These are phyloP conservation scores for Cotesia vestalis DNA, from an alignment of 1,140 invertebrate species.

Conservation along the genomic window DNA sequence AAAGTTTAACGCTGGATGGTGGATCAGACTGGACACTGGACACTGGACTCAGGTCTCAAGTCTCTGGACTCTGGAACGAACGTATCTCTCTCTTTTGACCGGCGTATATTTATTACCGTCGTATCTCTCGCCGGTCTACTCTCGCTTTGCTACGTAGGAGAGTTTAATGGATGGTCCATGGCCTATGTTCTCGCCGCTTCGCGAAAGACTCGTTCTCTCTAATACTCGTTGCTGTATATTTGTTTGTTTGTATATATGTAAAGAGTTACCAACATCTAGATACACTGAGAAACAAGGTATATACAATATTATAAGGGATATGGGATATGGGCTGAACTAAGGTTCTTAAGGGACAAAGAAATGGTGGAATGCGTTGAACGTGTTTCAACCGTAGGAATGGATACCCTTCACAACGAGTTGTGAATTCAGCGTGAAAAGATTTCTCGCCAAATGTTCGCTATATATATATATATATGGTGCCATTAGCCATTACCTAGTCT, in stretches of 20 bases:
- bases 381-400: conserved; percentile 45
- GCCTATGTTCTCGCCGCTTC: conserved; percentile 62
- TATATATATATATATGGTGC: background rate
- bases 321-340: background rate
- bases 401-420: conserved; percentile 3
- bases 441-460: conserved; percentile 5
- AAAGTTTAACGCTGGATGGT: too few relatives aligned
- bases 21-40: too few relatives aligned
- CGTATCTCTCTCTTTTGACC: conserved; percentile 55
- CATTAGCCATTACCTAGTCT: conserved; percentile 79
- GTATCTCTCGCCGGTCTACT: conserved; percentile 53
- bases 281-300: conserved; percentile 4
- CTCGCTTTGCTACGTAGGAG: conserved; percentile 43
- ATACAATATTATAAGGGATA: background rate
- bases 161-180: conserved; percentile 62
- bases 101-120: conserved; percentile 62
- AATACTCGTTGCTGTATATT: conserved; percentile 13
- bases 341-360: conserved; percentile 43
- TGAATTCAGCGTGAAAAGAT: conserved; percentile 6
- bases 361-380: conserved; percentile 50
- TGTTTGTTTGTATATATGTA: conserved; percentile 12
- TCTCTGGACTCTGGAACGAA: conserved; percentile 43
- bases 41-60: too few relatives aligned
- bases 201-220: conserved; percentile 35
- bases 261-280: background rate